Percentiles rank a stretch among this genome's conserved stretches.
Evolutionary conservation across 2,888 invertebrate species (phyloP).

Genomic region (Hypena proboscidalis): DNA sequence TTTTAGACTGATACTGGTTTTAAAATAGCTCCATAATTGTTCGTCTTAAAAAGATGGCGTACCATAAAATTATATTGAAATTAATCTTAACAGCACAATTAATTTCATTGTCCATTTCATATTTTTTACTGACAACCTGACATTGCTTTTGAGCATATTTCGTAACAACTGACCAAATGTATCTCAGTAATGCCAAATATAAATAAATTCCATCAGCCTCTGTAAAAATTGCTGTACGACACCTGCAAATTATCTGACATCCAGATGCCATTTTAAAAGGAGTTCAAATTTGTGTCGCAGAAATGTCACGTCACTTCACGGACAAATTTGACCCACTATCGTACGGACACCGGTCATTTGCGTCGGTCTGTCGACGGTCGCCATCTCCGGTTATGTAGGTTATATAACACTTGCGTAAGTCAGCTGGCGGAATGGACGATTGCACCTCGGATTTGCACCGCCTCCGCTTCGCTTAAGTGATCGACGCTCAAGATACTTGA

Average conservation of each 20-base stretch:
- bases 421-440: constrained; percentile 53
- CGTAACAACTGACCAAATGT: neutral
- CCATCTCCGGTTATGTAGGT: constrained; percentile 40
- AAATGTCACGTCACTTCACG: constrained; percentile 50
- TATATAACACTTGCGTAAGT: constrained; percentile 68
- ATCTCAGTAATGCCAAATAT: neutral
- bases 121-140: no score
- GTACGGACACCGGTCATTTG: constrained; percentile 61
- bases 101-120: no score
- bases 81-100: no score
- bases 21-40: no score
- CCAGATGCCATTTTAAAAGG: constrained; percentile 26
- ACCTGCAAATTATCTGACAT: constrained; percentile 21
- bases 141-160: neutral
- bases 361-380: constrained; percentile 52
- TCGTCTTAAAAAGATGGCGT: no score
- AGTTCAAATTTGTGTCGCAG: constrained; percentile 34
- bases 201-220: neutral
- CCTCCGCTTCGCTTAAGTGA: constrained; percentile 31
- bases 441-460: constrained; percentile 28
- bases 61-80: no score
- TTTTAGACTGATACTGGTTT: no score
- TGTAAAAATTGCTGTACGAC: constrained; percentile 16
- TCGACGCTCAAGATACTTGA: constrained; percentile 25
- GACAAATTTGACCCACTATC: constrained; percentile 58